Evolutionary conservation across 1,140 invertebrate species (phyloP).

Genomic region (Drosophila tristis): DNA sequence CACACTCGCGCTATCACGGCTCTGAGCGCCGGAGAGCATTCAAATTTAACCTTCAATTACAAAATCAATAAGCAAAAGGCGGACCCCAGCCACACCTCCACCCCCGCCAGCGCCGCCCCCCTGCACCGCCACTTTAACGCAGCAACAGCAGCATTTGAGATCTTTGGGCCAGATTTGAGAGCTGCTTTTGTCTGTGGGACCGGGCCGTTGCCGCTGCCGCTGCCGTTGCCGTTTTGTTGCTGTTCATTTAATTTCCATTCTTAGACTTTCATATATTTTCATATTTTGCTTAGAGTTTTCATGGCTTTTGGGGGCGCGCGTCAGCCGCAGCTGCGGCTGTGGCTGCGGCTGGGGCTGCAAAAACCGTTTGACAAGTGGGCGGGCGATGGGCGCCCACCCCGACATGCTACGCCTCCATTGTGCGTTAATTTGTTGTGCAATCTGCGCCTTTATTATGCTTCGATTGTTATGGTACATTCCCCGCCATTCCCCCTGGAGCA

Average conservation of each 20-base stretch:
- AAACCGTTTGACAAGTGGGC: slow-evolving; percentile 29
- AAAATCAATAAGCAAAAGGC: slow-evolving; percentile 69
- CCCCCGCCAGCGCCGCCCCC: neutral
- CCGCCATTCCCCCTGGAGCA: slow-evolving; percentile 4
- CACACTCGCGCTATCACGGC: neutral
- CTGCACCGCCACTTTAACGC: neutral
- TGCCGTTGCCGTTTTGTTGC: too few species aligned
- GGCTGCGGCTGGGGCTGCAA: slow-evolving; percentile 60
- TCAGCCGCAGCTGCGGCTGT: slow-evolving; percentile 32
- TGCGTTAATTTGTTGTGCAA: slow-evolving; percentile 68
- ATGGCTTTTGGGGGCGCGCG: slow-evolving; percentile 2
- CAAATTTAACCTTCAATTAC: slow-evolving; percentile 72
- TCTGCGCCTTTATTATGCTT: slow-evolving; percentile 63
- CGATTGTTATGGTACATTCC: slow-evolving; percentile 36
- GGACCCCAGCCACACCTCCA: slow-evolving; percentile 25
- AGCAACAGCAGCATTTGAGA: slow-evolving; percentile 1
- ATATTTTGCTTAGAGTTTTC: slow-evolving; percentile 20
- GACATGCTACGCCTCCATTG: slow-evolving; percentile 32
- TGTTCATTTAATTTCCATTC: slow-evolving; percentile 14
- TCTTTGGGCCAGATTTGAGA: slow-evolving; percentile 53
- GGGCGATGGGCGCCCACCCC: neutral
- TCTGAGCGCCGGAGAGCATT: slow-evolving; percentile 33
- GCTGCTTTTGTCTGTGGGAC: slow-evolving; percentile 30
- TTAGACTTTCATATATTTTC: slow-evolving; percentile 3
- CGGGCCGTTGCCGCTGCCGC: neutral